Conservation (phyloP, 1,140 invertebrate genomes). For the Riptortus pedestris region DNA sequence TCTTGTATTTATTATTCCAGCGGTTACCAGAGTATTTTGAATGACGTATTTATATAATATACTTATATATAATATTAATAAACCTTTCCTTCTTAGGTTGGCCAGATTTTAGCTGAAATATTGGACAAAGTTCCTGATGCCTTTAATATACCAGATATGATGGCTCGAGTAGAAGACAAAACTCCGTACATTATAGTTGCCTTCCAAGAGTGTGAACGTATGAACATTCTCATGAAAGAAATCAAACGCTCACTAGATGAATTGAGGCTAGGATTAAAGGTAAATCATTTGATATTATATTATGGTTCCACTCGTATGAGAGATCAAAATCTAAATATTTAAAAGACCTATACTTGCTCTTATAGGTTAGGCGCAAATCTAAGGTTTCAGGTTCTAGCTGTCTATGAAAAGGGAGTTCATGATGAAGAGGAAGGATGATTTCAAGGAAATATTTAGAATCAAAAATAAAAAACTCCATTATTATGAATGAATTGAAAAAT, state of each 20-base stretch:
- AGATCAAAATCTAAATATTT: not conserved
- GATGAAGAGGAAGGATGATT: too few relatives aligned
- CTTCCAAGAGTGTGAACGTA: constrained; percentile 89
- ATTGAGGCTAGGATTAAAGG: constrained; percentile 77
- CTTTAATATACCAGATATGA: constrained; percentile 78
- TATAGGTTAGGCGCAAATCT: too few relatives aligned
- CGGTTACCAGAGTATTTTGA: too few relatives aligned
- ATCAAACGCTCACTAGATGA: constrained; percentile 73
- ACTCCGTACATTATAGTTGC: constrained; percentile 87
- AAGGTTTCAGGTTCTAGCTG: too few relatives aligned
- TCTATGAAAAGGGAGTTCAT: too few relatives aligned
- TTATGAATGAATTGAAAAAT: too few relatives aligned
- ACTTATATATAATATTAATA: too few relatives aligned
- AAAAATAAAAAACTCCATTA: too few relatives aligned
- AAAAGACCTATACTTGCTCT: too few relatives aligned
- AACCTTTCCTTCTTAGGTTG: constrained; percentile 48
- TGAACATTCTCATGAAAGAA: constrained; percentile 77
- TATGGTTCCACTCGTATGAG: constrained; percentile 3
- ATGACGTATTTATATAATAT: too few relatives aligned
- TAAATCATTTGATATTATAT: too few relatives aligned
- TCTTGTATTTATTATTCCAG: not conserved
- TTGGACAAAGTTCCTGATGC: constrained; percentile 78
- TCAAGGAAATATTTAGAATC: too few relatives aligned
- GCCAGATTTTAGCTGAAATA: constrained; percentile 73
- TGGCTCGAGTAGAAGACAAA: constrained; percentile 75